phyloP scores from a whole-genome alignment of 2,888 invertebrate species.

The Zaprionus lineosus region DNA sequence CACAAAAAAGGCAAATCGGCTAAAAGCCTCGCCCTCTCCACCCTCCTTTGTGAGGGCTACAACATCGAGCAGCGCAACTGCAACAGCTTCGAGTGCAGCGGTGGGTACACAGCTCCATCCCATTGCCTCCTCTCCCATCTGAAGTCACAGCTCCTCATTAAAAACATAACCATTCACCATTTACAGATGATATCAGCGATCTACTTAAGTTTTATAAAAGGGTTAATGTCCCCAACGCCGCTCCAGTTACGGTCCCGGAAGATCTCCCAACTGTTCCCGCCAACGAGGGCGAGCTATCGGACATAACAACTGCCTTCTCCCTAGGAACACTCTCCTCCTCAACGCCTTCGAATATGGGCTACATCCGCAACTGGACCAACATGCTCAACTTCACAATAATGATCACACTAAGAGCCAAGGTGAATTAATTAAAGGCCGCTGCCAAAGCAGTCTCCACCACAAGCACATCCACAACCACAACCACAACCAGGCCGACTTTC shows the following conservation, averaged over 20 bases:
- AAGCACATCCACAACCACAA: background rate
- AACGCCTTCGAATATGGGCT: constrained; percentile 80
- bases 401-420: constrained; percentile 81
- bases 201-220: constrained; percentile 82
- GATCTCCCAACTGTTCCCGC: constrained; percentile 48
- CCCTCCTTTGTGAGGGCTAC: constrained; percentile 82
- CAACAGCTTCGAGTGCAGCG: constrained; percentile 82
- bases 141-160: too few species aligned
- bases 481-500: background rate
- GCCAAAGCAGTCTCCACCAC: background rate
- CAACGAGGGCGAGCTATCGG: constrained; percentile 30
- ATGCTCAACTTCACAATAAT: constrained; percentile 81
- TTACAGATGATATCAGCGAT: constrained; percentile 82
- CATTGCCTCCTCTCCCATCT: too few species aligned
- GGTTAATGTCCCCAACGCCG: too few species aligned
- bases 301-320: constrained; percentile 40
- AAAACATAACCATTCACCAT: background rate
- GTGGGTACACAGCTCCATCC: too few species aligned
- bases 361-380: constrained; percentile 80
- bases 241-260: constrained; percentile 61
- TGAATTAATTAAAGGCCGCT: constrained; percentile 36
- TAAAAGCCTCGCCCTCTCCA: constrained; percentile 78
- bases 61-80: constrained; percentile 83
- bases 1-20: constrained; percentile 72
- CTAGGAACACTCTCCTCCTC: constrained; percentile 60